phyloP scores from a whole-genome alignment of 2,797 vertebrate species.

The Ataeniobius toweri region DNA sequence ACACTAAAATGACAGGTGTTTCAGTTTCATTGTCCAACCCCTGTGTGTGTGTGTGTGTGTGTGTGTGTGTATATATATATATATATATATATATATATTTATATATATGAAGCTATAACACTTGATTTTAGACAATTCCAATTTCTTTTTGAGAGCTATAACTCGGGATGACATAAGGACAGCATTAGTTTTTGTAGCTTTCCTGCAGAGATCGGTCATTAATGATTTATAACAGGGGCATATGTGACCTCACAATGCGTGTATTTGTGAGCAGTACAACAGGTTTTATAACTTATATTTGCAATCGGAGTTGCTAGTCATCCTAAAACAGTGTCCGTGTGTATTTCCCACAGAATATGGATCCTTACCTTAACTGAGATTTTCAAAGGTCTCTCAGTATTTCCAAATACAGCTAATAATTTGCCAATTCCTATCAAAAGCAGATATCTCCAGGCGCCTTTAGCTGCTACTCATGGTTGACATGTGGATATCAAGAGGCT shows the following conservation, averaged over 20 bases:
- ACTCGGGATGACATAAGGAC: neutral
- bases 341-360: neutral
- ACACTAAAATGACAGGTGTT: too few species aligned
- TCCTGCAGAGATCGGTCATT: neutral
- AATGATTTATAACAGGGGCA: neutral
- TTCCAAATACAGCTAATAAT: neutral
- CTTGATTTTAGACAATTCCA: neutral
- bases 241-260: neutral
- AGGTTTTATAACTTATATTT: neutral
- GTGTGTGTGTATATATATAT: too few species aligned
- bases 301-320: neutral
- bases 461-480: too few species aligned
- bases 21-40: too few species aligned
- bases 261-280: neutral
- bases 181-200: neutral
- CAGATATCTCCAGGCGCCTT: too few species aligned
- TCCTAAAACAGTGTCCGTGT: neutral
- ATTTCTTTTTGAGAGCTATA: neutral
- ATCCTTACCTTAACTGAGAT: neutral
- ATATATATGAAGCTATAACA: neutral
- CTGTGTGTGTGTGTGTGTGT: too few species aligned
- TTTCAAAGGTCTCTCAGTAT: neutral
- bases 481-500: too few species aligned
- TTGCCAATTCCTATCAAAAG: too few species aligned
- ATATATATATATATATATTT: too few species aligned